Percentiles rank a stretch among this genome's conserved stretches.
Evolutionary conservation across 2,113 vertebrate species (phyloP).

Genomic region (Hyperoodon ampullatus): DNA sequence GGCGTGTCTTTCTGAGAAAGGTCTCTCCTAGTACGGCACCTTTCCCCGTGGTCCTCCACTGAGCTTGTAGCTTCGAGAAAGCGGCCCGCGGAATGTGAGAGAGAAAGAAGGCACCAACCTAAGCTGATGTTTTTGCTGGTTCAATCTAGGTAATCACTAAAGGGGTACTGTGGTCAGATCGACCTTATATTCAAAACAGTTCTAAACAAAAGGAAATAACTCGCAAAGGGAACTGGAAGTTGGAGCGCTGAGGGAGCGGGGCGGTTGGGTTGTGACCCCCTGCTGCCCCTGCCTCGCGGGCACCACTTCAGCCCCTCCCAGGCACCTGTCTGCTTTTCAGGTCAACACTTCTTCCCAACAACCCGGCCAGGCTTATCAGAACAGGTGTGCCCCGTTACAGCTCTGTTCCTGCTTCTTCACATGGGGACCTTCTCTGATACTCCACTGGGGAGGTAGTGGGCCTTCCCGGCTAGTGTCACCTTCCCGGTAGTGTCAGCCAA

Average conservation of each 20-base stretch:
- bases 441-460: not conserved
- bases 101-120: not conserved
- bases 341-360: not conserved
- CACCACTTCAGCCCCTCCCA: too few relatives aligned
- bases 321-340: not conserved
- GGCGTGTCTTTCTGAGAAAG: not conserved
- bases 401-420: not conserved
- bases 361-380: not conserved
- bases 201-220: not conserved
- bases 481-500: not conserved
- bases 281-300: not conserved
- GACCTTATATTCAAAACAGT: not conserved
- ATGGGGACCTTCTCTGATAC: not conserved
- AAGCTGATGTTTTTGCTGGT: not conserved
- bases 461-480: not conserved
- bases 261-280: not conserved
- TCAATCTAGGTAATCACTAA: not conserved
- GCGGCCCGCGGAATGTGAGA: not conserved
- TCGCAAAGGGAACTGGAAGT: fast-evolving
- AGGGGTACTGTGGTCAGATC: not conserved
- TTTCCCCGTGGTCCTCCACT: not conserved
- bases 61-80: not conserved
- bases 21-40: fast-evolving
- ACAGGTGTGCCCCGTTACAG: not conserved
- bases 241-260: not conserved